These are phyloP conservation scores for Centruroides sculpturatus DNA, from an alignment of 1,140 invertebrate genomes.

Conservation along the genomic window DNA sequence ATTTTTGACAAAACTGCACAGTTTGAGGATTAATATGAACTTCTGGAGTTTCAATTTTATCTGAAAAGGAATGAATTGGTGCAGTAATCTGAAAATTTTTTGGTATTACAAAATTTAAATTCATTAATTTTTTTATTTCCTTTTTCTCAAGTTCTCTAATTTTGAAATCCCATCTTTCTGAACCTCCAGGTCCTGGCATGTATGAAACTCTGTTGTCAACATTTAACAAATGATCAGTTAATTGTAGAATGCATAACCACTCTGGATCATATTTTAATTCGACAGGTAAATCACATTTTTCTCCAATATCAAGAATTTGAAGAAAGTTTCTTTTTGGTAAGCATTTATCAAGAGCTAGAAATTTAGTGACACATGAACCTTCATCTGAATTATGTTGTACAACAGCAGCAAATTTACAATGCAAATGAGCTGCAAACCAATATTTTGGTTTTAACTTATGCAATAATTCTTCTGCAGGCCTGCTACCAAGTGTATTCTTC, in stretches of 20 bases:
- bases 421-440: constrained; percentile 96
- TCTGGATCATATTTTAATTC: constrained; percentile 74
- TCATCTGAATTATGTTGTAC: constrained; percentile 45
- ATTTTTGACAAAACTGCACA: constrained; percentile 55
- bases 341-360: constrained; percentile 92
- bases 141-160: constrained; percentile 59
- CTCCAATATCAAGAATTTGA: constrained; percentile 35
- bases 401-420: constrained; percentile 85
- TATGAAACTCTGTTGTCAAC: constrained; percentile 50
- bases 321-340: constrained; percentile 73
- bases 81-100: constrained; percentile 61
- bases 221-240: constrained; percentile 75
- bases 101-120: constrained; percentile 47
- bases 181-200: constrained; percentile 57
- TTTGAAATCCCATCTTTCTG: constrained; percentile 55
- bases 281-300: constrained; percentile 23
- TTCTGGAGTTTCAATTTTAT: constrained; percentile 25
- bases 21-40: constrained; percentile 66
- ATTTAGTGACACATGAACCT: constrained; percentile 49
- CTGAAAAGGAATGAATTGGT: constrained; percentile 26
- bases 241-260: constrained; percentile 75
- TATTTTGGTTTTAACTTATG: constrained; percentile 61
- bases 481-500: constrained; percentile 63
- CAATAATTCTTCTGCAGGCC: constrained; percentile 63
- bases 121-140: constrained; percentile 46